Evolutionary conservation across 2,113 vertebrate genomes (phyloP).

Genomic region (Neogale vison): DNA sequence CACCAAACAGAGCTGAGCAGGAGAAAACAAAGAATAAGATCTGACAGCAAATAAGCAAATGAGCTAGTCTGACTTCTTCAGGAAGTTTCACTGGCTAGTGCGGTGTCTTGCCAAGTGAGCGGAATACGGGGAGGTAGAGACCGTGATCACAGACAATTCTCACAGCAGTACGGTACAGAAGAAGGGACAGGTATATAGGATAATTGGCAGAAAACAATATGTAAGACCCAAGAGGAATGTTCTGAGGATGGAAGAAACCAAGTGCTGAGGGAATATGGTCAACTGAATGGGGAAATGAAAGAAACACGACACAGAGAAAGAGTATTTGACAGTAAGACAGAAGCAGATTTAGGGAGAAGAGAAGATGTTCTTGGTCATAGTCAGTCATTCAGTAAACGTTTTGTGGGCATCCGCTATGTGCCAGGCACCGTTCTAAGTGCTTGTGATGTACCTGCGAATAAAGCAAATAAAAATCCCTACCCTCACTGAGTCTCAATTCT

Average conservation of each 20-base stretch:
- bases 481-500: background rate
- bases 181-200: background rate
- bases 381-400: background rate
- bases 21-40: slow-evolving; percentile 21
- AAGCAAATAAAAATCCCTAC: background rate
- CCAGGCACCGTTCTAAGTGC: background rate
- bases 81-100: background rate
- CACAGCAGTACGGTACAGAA: background rate
- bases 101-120: background rate
- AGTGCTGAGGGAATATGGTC: background rate
- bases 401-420: background rate
- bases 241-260: background rate
- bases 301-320: background rate
- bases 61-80: background rate
- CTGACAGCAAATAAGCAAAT: background rate
- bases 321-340: background rate
- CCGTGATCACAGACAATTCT: background rate
- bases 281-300: background rate
- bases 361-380: background rate
- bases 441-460: background rate
- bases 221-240: background rate
- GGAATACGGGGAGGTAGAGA: background rate
- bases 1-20: background rate
- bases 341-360: background rate
- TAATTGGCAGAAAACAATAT: background rate